phyloP scores from a whole-genome alignment of 1,140 invertebrate genomes.

The Heliconius congener region DNA sequence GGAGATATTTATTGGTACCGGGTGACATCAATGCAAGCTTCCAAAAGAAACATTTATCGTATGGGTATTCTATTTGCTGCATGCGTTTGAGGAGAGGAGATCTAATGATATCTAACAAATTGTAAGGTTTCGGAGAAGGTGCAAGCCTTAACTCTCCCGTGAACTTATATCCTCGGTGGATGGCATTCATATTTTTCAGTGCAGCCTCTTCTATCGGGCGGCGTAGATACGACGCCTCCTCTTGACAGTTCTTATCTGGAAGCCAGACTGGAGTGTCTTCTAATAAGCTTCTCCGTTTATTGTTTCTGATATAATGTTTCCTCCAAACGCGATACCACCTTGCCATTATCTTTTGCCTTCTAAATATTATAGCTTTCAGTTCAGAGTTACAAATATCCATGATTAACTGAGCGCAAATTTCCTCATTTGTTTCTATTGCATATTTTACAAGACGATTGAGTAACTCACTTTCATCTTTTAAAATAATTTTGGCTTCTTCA shows the following conservation, averaged over 20 bases:
- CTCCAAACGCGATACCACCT: slow-evolving; percentile 70
- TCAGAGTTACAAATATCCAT: slow-evolving; percentile 75
- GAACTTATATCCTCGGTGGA: slow-evolving; percentile 76
- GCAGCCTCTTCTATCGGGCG: slow-evolving; percentile 78
- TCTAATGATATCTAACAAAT: slow-evolving; percentile 78
- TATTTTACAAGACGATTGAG: slow-evolving; percentile 64
- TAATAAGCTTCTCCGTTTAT: slow-evolving; percentile 79
- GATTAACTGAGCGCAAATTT: slow-evolving; percentile 76
- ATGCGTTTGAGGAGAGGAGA: slow-evolving; percentile 74
- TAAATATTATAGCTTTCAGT: slow-evolving; percentile 76
- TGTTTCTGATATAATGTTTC: slow-evolving; percentile 75
- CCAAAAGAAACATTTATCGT: slow-evolving; percentile 84
- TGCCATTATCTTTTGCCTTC: slow-evolving; percentile 59
- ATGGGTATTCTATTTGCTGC: slow-evolving; percentile 75
- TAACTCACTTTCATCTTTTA: slow-evolving; percentile 70
- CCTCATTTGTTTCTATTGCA: slow-evolving; percentile 71
- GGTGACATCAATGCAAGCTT: slow-evolving; percentile 85
- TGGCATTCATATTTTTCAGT: slow-evolving; percentile 81
- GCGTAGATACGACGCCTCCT: slow-evolving; percentile 80
- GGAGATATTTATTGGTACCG: slow-evolving; percentile 61
- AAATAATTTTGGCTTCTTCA: slow-evolving; percentile 60
- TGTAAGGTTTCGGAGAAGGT: slow-evolving; percentile 64
- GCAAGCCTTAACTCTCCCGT: slow-evolving; percentile 63
- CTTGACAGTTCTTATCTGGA: slow-evolving; percentile 71
- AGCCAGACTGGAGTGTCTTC: slow-evolving; percentile 85